Base-by-base conservation (phyloP, 2,888 invertebrate genomes). In the Steinernema scapterisci region DNA sequence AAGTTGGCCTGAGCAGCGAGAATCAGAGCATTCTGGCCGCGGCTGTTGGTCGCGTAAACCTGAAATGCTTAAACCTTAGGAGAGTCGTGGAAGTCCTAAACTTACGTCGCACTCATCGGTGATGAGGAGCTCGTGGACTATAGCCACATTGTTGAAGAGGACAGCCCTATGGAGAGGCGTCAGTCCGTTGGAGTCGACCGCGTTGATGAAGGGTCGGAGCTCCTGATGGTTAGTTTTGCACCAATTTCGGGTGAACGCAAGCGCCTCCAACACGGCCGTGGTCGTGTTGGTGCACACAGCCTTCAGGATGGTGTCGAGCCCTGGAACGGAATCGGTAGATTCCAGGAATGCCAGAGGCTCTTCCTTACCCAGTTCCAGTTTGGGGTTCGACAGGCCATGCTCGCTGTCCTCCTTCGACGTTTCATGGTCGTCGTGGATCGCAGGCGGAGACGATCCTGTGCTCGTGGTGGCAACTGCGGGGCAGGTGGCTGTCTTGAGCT, bases 1-100 rank as follows among this genome's bases (percentile, higher is more conserved):
- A 27, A 27, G 19, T 63, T 63, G 25, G 63, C 63, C 6, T 25
- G 16, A 1, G 63, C 63, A 27, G 63, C 63, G 16, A 27, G 31
- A 16, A 63, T 27, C 11, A 63, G 63, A 5, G 63, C 63, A 19
- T 63, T 63, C 31, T 63, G 63, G 19, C 63, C 63, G 7, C 31
- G 13, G 11, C 31, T 63, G 63, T 63, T 63, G 6, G 63, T 63
- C 9, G 63, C 63, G 63, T 63, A 63, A 27, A 63, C 63, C 63
- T 63, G 48, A 25, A 63, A 63, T 5, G 48, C 5, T 5, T 48
- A 5, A 5, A 9, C 16, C 3, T 48, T n/a, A n/a, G n/a, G n/a
- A n/a, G n/a, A n/a, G n/a, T n/a, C n/a, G n/a, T n/a, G n/a, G 5
- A 23, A 21, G 25, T 6, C 21, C 7, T 44, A 44, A 44, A 54